phyloP scores from a whole-genome alignment of 2,888 invertebrate species.

The Dicycla oo region DNA sequence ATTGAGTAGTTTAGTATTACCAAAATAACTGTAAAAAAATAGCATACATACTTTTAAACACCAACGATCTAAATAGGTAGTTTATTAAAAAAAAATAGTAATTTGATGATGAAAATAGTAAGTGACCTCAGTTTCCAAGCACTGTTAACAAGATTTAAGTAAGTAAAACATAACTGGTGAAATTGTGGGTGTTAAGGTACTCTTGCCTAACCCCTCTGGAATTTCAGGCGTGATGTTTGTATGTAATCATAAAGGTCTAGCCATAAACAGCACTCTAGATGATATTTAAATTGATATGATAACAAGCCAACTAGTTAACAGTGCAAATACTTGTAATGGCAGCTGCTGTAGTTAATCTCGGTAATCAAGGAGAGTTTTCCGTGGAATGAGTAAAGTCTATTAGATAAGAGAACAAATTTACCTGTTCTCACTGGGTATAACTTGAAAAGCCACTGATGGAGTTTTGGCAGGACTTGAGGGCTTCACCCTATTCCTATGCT shows the following conservation, averaged over 20 bases:
- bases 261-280: background rate
- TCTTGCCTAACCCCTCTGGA: no score
- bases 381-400: no score
- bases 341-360: background rate
- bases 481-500: constrained; percentile 67
- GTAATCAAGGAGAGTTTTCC: background rate
- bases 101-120: no score
- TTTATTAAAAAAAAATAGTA: no score
- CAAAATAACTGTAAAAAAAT: no score
- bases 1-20: no score
- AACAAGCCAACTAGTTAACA: background rate
- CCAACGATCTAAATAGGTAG: no score
- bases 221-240: no score
- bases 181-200: no score
- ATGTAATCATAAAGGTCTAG: background rate
- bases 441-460: constrained; percentile 86
- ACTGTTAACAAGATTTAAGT: constrained; percentile 7
- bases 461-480: constrained; percentile 80
- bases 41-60: no score
- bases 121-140: background rate
- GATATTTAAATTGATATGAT: background rate
- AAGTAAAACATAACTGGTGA: no score
- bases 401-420: constrained; percentile 65
- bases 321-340: background rate
- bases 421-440: constrained; percentile 89